phyloP scores from a whole-genome alignment of 2,113 vertebrate species.

The Seriola aureovittata region DNA sequence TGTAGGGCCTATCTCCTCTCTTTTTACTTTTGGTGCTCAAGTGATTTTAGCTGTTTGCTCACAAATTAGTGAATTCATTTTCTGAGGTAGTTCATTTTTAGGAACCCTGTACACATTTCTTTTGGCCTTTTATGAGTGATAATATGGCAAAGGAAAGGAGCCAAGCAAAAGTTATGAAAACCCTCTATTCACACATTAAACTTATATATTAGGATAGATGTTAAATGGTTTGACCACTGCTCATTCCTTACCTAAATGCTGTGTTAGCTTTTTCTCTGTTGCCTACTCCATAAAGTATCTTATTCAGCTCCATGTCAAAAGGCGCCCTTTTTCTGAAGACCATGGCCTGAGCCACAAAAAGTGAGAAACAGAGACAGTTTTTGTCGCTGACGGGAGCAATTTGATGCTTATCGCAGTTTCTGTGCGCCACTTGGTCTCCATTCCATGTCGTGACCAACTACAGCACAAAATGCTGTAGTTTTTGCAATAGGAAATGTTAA shows the following conservation, averaged over 20 bases:
- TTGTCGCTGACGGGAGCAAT: slow-evolving; percentile 65
- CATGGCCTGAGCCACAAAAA: slow-evolving; percentile 31
- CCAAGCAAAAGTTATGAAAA: neutral
- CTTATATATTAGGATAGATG: slow-evolving; percentile 17
- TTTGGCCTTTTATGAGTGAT: slow-evolving; percentile 15
- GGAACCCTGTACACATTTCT: slow-evolving; percentile 25
- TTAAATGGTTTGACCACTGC: slow-evolving; percentile 31
- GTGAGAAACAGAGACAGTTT: slow-evolving; percentile 67
- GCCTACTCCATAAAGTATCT: slow-evolving; percentile 32
- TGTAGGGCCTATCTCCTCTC: neutral
- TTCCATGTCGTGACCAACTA: slow-evolving; percentile 33
- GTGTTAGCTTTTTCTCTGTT: slow-evolving; percentile 32
- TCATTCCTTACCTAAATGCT: slow-evolving; percentile 41
- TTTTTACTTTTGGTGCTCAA: slow-evolving; percentile 1
- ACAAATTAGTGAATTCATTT: slow-evolving; percentile 3
- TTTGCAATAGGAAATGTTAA: slow-evolving; percentile 61
- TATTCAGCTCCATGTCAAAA: slow-evolving; percentile 56
- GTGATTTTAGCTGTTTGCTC: slow-evolving; percentile 10
- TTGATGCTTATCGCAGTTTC: slow-evolving; percentile 76
- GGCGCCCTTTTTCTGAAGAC: slow-evolving; percentile 27
- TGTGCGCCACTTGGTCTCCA: slow-evolving; percentile 67
- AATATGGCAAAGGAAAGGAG: slow-evolving; percentile 31
- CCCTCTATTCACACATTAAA: slow-evolving; percentile 5
- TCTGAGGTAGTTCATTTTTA: slow-evolving; percentile 28
- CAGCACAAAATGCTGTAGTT: slow-evolving; percentile 51